Percentiles rank a stretch among this genome's conserved stretches.
These are phyloP conservation scores for Hydroisotoma schaefferi DNA, from an alignment of 2,888 invertebrate genomes.

Conservation along the genomic window DNA sequence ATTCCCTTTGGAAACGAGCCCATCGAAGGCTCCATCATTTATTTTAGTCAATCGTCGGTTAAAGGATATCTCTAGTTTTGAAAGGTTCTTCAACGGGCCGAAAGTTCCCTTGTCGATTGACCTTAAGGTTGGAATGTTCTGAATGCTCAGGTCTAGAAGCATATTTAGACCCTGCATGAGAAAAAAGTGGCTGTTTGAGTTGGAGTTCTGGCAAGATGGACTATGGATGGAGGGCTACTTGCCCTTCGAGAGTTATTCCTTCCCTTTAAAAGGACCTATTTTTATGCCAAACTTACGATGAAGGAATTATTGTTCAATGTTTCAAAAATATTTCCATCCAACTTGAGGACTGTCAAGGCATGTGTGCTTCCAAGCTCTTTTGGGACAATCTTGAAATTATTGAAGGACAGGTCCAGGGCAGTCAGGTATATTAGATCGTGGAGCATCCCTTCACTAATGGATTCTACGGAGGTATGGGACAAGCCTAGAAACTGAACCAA, in stretches of 20 bases:
- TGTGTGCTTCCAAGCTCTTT: slow-evolving; percentile 33
- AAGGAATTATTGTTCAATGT: slow-evolving; percentile 34
- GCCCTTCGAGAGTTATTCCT: no score
- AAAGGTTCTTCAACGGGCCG: slow-evolving; percentile 56
- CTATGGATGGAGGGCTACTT: no score
- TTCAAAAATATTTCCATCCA: slow-evolving; percentile 39
- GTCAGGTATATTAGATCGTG: slow-evolving; percentile 35
- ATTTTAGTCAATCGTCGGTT: slow-evolving; percentile 63
- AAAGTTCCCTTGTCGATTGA: slow-evolving; percentile 60
- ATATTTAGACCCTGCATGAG: slow-evolving; percentile 22
- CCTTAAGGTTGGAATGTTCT: slow-evolving; percentile 62
- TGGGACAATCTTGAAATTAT: slow-evolving; percentile 36
- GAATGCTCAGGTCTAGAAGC: slow-evolving; percentile 57
- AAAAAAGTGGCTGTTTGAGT: background rate
- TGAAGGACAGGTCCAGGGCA: slow-evolving; percentile 28
- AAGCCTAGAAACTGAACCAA: slow-evolving; percentile 31
- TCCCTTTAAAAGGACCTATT: background rate
- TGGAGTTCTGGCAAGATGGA: no score
- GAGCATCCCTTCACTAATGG: slow-evolving; percentile 44
- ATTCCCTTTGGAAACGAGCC: slow-evolving; percentile 35
- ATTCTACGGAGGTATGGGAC: slow-evolving; percentile 22
- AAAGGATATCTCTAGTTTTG: slow-evolving; percentile 60
- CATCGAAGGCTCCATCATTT: slow-evolving; percentile 59
- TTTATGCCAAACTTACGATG: slow-evolving; percentile 10
- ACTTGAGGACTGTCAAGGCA: slow-evolving; percentile 24